Base-by-base conservation (phyloP, 2,888 invertebrate species). In the Lumbricus terrestris region DNA sequence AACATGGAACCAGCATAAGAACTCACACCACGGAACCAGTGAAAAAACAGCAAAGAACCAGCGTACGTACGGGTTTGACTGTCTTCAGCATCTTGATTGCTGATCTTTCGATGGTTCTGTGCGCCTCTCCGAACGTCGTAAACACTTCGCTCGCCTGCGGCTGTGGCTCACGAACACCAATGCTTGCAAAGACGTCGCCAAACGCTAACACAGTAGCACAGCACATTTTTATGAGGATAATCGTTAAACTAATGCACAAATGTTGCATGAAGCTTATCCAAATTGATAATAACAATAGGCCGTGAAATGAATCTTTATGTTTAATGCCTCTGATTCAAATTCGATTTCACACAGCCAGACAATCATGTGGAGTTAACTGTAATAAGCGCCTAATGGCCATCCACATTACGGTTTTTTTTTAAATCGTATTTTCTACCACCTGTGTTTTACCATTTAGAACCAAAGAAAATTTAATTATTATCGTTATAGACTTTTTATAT, bases 81-180 rank as follows among this genome's bases (percentile, higher is more conserved):
- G 97, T 96, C 94, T 98, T 98, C 88, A 99, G 95, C 97, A 98
- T 97, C 91, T 96, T 96, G 90, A 98, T 96, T 0, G 98, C 98
- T 93, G 97, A 97, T 94, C 97, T 97, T 94, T 99, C 98, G 96
- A 99, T 96, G 93, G 97, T 96, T 34, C 99, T 96, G 94, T 99
- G 99, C 93, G 98, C 97, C 93, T 98, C 98, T 0, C 98, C 99
- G 94, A 99, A 99, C 93, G 97, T 96, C 34, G 97, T 96, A 95
- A 99, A 99, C 0, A 98, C 98, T 94, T 98, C 98, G 42, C 98
- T 98, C 0, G 99, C 99, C 90, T 97, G 96, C 0, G 98, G 97
- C 94, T 99, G 98, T 0, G 99, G 98, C 94, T 99, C 99, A 90
- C 98, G 96, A 0, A 98, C 98, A 0, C 99, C 99, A 92, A 99